Evolutionary conservation across 1,140 invertebrate species (phyloP).

Genomic region (Akabosia matsudoensis): DNA sequence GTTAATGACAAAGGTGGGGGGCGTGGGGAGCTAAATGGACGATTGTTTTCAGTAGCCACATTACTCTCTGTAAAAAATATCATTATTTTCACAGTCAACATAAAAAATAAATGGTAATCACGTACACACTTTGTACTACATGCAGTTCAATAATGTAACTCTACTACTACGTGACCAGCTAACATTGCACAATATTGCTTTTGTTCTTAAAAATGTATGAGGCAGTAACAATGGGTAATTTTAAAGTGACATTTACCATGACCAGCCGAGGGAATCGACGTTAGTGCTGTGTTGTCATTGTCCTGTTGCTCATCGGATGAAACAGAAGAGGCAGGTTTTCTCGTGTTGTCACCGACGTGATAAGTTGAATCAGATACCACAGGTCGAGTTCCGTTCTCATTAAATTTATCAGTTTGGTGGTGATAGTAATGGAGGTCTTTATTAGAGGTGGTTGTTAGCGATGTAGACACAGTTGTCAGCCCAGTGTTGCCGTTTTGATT

Average conservation of each 20-base stretch:
- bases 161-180: no score
- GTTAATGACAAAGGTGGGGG: constrained; percentile 64
- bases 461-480: constrained; percentile 22
- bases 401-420: constrained; percentile 15
- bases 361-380: not conserved
- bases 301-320: not conserved
- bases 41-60: not conserved
- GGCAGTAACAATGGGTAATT: no score
- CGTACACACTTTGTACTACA: no score
- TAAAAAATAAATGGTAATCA: not conserved
- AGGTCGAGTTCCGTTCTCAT: constrained; percentile 21
- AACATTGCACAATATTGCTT: no score
- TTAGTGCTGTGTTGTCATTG: not conserved
- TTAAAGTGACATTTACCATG: not conserved
- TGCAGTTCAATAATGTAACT: no score
- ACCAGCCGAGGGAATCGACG: not conserved
- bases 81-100: not conserved
- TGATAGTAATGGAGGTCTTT: constrained; percentile 21
- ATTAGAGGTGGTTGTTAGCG: constrained; percentile 22
- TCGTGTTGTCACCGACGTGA: not conserved
- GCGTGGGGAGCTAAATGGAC: not conserved
- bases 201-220: no score
- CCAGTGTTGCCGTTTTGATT: constrained; percentile 35
- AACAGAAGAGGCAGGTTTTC: constrained; percentile 5
- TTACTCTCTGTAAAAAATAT: not conserved